Percentiles rank a stretch among this genome's conserved stretches.
Evolutionary conservation across 1,140 invertebrate species (phyloP).

Genomic region (Bombus terrestris): DNA sequence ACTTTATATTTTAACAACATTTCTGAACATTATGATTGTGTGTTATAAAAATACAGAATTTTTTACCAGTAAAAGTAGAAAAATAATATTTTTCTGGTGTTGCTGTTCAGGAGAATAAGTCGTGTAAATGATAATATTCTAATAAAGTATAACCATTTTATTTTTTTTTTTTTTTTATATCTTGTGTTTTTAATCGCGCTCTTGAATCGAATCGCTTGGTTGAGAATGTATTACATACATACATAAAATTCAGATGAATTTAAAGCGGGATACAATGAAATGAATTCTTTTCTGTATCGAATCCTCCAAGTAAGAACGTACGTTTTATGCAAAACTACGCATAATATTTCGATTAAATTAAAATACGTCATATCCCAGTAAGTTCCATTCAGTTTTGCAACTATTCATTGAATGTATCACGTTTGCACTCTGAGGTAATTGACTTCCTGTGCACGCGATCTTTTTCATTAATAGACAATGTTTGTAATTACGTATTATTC

Average conservation of each 20-base stretch:
- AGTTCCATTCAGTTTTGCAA: conserved; percentile 17
- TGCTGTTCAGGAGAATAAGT: no score
- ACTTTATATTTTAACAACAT: background rate
- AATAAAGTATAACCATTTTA: no score
- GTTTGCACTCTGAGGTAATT: conserved; percentile 10
- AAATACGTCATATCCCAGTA: background rate
- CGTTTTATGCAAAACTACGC: background rate
- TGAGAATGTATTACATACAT: background rate
- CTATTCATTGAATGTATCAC: conserved; percentile 29
- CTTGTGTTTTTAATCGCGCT: background rate
- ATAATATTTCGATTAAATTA: conserved; percentile 15
- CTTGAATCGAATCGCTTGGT: background rate
- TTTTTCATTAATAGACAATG: conserved; percentile 40
- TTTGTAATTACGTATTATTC: background rate
- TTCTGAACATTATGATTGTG: background rate
- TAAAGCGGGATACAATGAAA: background rate
- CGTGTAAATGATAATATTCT: no score
- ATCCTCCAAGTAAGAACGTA: background rate
- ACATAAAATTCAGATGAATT: background rate
- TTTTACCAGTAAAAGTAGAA: background rate
- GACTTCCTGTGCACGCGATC: conserved; percentile 31
- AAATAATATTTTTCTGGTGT: no score
- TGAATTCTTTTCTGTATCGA: background rate
- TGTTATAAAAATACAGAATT: background rate
- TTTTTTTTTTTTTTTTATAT: no score